Evolutionary conservation across 2,113 vertebrate species (phyloP).

Genomic region (Plestiodon gilberti): DNA sequence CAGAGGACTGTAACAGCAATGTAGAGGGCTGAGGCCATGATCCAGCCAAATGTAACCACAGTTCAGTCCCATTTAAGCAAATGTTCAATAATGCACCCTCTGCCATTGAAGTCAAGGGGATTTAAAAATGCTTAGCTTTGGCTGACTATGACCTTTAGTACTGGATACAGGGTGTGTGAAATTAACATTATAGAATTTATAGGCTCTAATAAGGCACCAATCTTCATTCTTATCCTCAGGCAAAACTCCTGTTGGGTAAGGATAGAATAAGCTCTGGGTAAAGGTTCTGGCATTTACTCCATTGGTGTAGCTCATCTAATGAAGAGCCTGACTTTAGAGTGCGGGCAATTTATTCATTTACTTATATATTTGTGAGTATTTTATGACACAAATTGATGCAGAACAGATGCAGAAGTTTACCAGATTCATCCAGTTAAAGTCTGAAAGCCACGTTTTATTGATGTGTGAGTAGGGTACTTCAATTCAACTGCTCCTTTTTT

Average conservation of each 20-base stretch:
- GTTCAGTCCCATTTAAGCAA: background rate
- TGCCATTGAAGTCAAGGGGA: background rate
- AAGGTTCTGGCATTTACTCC: conserved; percentile 16
- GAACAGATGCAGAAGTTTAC: conserved; percentile 8
- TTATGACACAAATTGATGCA: conserved; percentile 32
- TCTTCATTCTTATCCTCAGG: conserved; percentile 1
- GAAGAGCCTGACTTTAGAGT: conserved; percentile 10
- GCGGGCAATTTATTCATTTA: conserved; percentile 33
- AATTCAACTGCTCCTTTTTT: background rate
- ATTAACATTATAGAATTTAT: background rate
- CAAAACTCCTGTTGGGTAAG: conserved; percentile 14
- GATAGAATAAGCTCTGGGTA: background rate
- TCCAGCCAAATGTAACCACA: background rate
- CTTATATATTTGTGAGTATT: conserved; percentile 21
- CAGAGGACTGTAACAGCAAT: background rate
- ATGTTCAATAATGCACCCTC: too few relatives aligned
- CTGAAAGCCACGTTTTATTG: conserved; percentile 17
- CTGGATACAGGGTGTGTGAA: background rate
- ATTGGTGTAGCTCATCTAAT: conserved; percentile 12
- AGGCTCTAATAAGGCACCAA: background rate
- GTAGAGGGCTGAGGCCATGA: background rate
- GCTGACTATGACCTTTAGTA: background rate
- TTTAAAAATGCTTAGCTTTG: background rate
- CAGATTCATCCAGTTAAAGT: conserved; percentile 23
- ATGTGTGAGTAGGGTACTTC: background rate